phyloP scores from a whole-genome alignment of 2,113 vertebrate species.

The Equus przewalskii region DNA sequence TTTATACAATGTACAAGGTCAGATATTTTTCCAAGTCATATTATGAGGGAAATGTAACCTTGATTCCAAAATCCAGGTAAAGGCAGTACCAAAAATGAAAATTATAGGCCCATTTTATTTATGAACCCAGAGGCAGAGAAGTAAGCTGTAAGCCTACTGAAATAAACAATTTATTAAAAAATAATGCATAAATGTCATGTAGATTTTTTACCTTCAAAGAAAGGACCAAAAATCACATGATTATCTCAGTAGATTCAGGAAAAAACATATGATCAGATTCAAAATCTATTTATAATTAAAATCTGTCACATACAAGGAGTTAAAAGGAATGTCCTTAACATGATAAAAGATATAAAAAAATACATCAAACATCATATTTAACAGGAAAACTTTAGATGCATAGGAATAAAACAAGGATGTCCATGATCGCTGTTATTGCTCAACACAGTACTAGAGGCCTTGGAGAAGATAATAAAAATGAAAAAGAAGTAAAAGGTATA shows the following conservation, averaged over 20 bases:
- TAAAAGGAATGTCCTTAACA: neutral
- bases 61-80: neutral
- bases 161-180: neutral
- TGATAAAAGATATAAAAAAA: neutral
- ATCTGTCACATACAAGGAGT: neutral
- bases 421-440: neutral
- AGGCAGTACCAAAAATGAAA: neutral
- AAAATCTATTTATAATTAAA: neutral
- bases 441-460: neutral
- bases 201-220: neutral
- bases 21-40: neutral
- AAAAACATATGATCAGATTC: neutral
- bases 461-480: neutral
- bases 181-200: neutral
- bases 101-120: neutral
- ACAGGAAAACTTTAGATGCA: neutral
- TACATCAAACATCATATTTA: neutral
- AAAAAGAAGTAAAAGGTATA: neutral
- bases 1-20: neutral
- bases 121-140: neutral
- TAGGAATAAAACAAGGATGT: neutral
- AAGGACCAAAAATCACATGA: neutral
- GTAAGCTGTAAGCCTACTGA: neutral
- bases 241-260: conserved; percentile 12
- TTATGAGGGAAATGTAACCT: neutral